phyloP scores from a whole-genome alignment of 2,797 vertebrate genomes.

The Urocyon cinereoargenteus region DNA sequence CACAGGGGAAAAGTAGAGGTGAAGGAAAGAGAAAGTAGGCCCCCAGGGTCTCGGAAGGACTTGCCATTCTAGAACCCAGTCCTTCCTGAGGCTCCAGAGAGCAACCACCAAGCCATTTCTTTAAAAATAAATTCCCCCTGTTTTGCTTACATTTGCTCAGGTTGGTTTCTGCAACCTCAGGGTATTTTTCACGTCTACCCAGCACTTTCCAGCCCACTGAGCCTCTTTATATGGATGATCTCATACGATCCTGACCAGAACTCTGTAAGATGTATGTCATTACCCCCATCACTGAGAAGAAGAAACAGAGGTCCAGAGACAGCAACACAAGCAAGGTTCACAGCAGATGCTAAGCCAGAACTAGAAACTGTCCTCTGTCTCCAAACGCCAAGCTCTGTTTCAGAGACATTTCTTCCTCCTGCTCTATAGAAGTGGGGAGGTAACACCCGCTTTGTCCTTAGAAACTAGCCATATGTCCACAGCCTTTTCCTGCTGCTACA shows the following conservation, averaged over 20 bases:
- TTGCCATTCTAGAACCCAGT: not conserved
- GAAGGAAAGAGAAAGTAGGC: not conserved
- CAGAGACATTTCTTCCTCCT: not conserved
- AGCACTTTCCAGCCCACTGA: not conserved
- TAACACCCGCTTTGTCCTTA: not conserved
- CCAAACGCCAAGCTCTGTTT: not conserved
- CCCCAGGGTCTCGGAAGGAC: fast-evolving
- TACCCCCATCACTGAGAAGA: not conserved
- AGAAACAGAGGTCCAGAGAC: not conserved
- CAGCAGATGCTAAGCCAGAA: not conserved
- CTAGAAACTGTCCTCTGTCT: not conserved
- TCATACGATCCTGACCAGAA: not conserved
- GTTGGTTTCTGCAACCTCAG: not conserved
- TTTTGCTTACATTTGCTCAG: not conserved
- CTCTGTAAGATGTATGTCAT: not conserved
- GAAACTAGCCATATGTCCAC: not conserved
- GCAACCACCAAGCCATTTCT: not conserved
- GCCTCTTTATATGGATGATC: not conserved
- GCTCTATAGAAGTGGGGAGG: not conserved
- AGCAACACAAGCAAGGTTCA: fast-evolving
- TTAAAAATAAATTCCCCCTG: not conserved
- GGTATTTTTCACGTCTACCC: not conserved
- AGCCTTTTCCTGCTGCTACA: not conserved
- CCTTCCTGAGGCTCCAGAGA: not conserved
- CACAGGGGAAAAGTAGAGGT: not conserved